Conservation (phyloP, 2,888 invertebrate species). For the Argyresthia albistria region DNA sequence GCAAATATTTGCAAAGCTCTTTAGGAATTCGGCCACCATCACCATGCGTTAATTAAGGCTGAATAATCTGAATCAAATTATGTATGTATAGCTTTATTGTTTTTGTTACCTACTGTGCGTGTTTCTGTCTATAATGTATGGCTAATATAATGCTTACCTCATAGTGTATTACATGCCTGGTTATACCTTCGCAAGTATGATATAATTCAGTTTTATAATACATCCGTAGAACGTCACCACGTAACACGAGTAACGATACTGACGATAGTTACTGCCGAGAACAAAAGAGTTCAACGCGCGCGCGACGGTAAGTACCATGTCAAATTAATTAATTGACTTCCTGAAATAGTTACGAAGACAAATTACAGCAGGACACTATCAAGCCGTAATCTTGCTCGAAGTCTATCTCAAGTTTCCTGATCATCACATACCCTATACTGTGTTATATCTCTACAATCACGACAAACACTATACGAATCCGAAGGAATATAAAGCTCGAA, state of each 20-base stretch:
- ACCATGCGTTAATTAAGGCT: background rate
- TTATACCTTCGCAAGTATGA: no score
- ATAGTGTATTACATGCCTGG: no score
- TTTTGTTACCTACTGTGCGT: background rate
- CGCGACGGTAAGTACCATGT: background rate
- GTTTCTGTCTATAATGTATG: no score
- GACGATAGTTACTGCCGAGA: background rate
- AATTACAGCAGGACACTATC: background rate
- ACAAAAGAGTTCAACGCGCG: conserved; percentile 15
- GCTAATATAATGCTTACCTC: no score
- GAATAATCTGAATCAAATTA: background rate
- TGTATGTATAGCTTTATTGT: background rate
- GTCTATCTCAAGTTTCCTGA: conserved; percentile 47
- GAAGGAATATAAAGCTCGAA: no score
- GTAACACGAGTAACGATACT: background rate
- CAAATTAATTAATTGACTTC: background rate
- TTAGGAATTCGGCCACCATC: background rate
- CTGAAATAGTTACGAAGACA: background rate
- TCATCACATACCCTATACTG: conserved; percentile 21
- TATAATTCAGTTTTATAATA: no score
- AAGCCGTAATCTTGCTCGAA: conserved; percentile 19
- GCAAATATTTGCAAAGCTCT: background rate
- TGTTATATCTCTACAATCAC: no score
- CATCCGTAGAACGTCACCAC: no score
- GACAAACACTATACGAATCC: no score